phyloP scores from a whole-genome alignment of 2,888 invertebrate species.

The Agrotis clavis region DNA sequence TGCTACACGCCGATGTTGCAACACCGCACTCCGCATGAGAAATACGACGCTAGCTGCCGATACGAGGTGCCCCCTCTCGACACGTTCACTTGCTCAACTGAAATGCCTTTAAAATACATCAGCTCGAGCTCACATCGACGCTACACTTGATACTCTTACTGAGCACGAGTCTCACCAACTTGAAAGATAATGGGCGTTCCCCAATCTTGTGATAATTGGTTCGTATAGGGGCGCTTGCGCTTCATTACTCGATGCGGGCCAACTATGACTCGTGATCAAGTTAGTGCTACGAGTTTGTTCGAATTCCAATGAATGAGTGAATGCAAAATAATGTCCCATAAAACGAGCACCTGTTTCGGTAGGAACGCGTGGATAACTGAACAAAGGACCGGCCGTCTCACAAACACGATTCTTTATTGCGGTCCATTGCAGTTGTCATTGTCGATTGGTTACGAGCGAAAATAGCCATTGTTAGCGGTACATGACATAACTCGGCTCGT shows the following conservation, averaged over 20 bases:
- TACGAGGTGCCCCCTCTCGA: conserved; percentile 86
- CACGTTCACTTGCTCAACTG: conserved; percentile 89
- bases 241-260: conserved; percentile 81
- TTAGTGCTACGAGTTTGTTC: conserved; percentile 58
- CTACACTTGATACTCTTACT: conserved; percentile 45
- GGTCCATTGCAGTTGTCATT: conserved; percentile 81
- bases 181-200: conserved; percentile 76
- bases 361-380: conserved; percentile 74
- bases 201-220: conserved; percentile 78
- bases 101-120: conserved; percentile 71
- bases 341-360: conserved; percentile 79
- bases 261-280: conserved; percentile 69
- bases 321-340: conserved; percentile 71
- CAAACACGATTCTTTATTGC: conserved; percentile 80
- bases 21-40: conserved; percentile 84
- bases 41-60: conserved; percentile 81
- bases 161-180: conserved; percentile 48
- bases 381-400: conserved; percentile 78
- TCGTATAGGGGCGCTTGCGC: conserved; percentile 81
- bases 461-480: conserved; percentile 79
- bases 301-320: conserved; percentile 60
- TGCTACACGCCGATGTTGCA: conserved; percentile 84
- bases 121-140: conserved; percentile 58
- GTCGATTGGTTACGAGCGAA: conserved; percentile 79
- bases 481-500: conserved; percentile 81